phyloP scores from a whole-genome alignment of 2,113 vertebrate genomes.

The Caranx ignobilis region DNA sequence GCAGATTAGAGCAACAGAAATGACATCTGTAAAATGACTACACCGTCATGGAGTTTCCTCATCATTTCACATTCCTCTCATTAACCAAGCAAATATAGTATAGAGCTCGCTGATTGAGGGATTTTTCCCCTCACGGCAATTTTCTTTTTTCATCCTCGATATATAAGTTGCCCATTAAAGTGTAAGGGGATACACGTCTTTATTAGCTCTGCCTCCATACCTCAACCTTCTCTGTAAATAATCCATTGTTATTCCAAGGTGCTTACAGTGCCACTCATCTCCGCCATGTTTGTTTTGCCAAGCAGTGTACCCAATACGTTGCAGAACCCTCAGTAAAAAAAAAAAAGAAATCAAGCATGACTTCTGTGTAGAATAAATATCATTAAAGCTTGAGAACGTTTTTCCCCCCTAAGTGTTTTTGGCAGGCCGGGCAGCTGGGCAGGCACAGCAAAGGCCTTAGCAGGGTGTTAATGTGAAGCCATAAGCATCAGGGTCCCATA shows the following conservation, averaged over 20 bases:
- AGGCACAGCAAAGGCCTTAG: slow-evolving; percentile 26
- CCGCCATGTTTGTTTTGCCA: slow-evolving; percentile 86
- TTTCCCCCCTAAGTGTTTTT: slow-evolving; percentile 71
- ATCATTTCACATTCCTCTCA: slow-evolving; percentile 54
- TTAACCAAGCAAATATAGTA: slow-evolving; percentile 59
- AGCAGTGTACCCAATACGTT: slow-evolving; percentile 81
- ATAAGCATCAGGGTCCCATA: slow-evolving; percentile 66
- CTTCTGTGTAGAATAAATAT: slow-evolving; percentile 88
- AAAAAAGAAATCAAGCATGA: slow-evolving; percentile 67
- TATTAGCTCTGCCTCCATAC: slow-evolving; percentile 67
- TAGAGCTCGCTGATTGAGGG: slow-evolving; percentile 35
- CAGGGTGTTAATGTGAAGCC: slow-evolving; percentile 71
- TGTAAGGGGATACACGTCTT: slow-evolving; percentile 73
- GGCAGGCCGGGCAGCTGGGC: slow-evolving; percentile 61
- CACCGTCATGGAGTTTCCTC: slow-evolving; percentile 48
- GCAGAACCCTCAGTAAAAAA: slow-evolving; percentile 34
- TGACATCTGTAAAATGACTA: slow-evolving; percentile 37
- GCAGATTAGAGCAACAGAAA: slow-evolving; percentile 34
- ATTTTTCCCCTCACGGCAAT: slow-evolving; percentile 31
- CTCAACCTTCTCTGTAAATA: slow-evolving; percentile 82
- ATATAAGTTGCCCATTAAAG: slow-evolving; percentile 76
- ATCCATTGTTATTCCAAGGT: slow-evolving; percentile 84
- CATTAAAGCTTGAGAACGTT: slow-evolving; percentile 78
- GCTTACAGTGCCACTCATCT: slow-evolving; percentile 82
- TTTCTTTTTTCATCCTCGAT: slow-evolving; percentile 56